These are phyloP conservation scores for Sternotherus odoratus DNA, from an alignment of 2,797 vertebrate genomes.

Conservation along the genomic window DNA sequence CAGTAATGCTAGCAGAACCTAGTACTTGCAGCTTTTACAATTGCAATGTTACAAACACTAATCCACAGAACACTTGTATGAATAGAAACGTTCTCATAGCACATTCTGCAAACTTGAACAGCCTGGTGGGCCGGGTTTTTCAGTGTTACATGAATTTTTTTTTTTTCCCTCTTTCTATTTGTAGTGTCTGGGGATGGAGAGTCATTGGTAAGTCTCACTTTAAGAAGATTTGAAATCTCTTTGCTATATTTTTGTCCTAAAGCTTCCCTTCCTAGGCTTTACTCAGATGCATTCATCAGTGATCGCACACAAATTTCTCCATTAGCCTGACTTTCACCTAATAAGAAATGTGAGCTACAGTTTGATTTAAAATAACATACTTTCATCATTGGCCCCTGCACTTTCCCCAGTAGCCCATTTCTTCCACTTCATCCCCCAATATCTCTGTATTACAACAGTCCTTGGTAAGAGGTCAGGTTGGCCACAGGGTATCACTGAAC, in stretches of 20 bases:
- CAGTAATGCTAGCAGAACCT: not conserved
- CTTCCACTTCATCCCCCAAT: not conserved
- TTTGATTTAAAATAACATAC: not conserved
- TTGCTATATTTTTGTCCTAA: fast-evolving
- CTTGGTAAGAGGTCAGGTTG: not conserved
- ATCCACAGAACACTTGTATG: not conserved
- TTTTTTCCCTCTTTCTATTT: constrained; percentile 55
- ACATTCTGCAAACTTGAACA: not conserved
- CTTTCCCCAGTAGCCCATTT: not conserved
- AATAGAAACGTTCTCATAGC: not conserved
- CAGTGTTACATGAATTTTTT: not conserved
- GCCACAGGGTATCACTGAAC: not conserved
- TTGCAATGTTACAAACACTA: not conserved
- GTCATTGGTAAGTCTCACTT: constrained; percentile 87
- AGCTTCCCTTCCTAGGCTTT: not conserved
- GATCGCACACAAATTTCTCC: fast-evolving
- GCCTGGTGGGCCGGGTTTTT: not conserved
- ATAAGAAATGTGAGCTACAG: not conserved
- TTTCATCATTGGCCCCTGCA: not conserved
- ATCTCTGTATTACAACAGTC: not conserved
- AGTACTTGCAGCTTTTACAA: not conserved
- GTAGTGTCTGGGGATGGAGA: constrained; percentile 91
- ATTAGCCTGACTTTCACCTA: not conserved
- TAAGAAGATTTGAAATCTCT: not conserved
- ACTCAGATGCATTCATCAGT: fast-evolving